Evolutionary conservation across 2,113 vertebrate genomes (phyloP), one percentile per base, ranked within the genome.

Genomic region (Chaenogobius annularis): DNA sequence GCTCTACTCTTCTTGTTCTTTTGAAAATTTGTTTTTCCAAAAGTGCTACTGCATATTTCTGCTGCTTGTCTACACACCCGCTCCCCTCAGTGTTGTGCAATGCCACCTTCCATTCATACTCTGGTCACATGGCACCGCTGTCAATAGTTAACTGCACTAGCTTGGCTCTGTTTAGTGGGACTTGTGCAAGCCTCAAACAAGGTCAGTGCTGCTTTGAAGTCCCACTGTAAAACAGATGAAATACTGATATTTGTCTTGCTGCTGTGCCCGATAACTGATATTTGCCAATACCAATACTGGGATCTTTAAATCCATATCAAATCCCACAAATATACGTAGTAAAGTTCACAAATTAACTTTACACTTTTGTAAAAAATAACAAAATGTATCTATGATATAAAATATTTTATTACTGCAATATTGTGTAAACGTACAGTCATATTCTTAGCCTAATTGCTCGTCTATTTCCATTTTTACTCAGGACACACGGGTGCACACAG

Each of bases 71-170:
- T 66, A 23, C 72, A 70, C 72, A 79, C 55, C 5, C 79, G 69
- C 9, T 17, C 35, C 26, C 37, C 14, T 52, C 66, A 62, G 66
- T 73, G 37, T 85, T 91, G 79, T 19, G 44, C 79, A 85, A 86
- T 62, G 65, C 66, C 44, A 77, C 37, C 46, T 67, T 86, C 77
- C 85, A 90, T 89, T 89, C 85, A 90, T 85, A 59, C 75, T 72
- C 47, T 43, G 44, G 59, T 90, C 89, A 87, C 89, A 82, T 84
- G 86, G 31, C 55, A 17, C 47, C 50, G 1, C 78, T 85, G 85
- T 91, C 88, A 92, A 90, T 91, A 72, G 79, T 90, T 91, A 88
- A 91, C 88, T 64, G 69, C 72, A 35, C 19, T 43, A 55, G 69
- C 63, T 75, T 65, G 70, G 66, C 68, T 62, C 47, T 46, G 70